Evolutionary conservation across 1,140 invertebrate species (phyloP), one percentile per base, ranked within the genome.

Genomic region (Kradibia gibbosae): DNA sequence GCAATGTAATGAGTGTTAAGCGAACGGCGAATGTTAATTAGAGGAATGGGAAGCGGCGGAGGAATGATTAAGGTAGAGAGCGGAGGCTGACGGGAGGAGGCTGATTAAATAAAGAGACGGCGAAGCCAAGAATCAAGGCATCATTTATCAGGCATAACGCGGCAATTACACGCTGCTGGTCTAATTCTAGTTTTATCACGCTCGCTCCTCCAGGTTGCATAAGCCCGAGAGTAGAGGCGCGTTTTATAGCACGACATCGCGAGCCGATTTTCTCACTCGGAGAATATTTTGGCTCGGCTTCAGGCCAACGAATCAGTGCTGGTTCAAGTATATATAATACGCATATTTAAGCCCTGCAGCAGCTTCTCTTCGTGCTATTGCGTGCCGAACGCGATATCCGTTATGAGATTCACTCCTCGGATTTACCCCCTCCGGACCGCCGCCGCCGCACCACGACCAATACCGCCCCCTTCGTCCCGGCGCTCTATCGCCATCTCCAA

Each of bases 101-200:
- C 28, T 36, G 62, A 67, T 67, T 67, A 67, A 67, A 39, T n/a
- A 67, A 39, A 70, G 20, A 42, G 17, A 17, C 8, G 22, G 31
- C 55, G 25, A 62, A 8, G 15, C 11, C 10, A 10, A 42, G 48
- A 25, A 72, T 72, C 50, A 39, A 57, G 31, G 39, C 13, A 42
- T 60, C 70, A 80, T 83, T 80, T 75, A 75, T 82, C 81, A 75
- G n/a, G 39, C 36, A 60, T 65, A 73, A 73, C 50, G 60, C 77
- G 57, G 77, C 71, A 79, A 76, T 79, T 76, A 71, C 62, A 67
- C 57, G 48, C 55, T 31, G 71, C 42, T 77, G 45, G 82, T 83
- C 82, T 83, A 83, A 83, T 83, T 83, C 77, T 80, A 80, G 77
- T 80, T 74, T 82, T 82, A 78, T 82, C 71, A 55, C 25, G 71